Conservation (phyloP, 2,888 invertebrate species). For the Epirrhoe tristata region DNA sequence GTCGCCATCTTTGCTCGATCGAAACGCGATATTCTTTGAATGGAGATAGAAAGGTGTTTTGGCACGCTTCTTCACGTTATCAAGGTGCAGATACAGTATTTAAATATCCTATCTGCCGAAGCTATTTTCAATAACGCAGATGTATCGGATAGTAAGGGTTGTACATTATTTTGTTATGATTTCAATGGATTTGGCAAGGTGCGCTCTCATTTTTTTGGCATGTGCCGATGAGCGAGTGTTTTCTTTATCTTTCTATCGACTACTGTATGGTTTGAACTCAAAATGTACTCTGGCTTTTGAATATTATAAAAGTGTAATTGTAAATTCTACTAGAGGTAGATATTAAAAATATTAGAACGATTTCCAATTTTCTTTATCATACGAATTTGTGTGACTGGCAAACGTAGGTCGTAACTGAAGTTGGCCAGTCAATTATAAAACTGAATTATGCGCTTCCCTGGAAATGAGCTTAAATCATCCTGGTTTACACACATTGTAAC, state of each 20-base stretch:
- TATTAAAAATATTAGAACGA: too few species aligned
- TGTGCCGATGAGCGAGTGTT: constrained; percentile 51
- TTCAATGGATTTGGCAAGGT: constrained; percentile 71
- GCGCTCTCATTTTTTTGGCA: constrained; percentile 63
- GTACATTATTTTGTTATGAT: constrained; percentile 70
- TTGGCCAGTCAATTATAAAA: too few species aligned
- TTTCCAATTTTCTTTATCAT: too few species aligned
- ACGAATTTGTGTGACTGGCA: too few species aligned
- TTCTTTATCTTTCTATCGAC: constrained; percentile 31
- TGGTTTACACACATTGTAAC: too few species aligned
- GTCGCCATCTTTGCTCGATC: constrained; percentile 54
- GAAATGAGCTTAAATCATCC: too few species aligned
- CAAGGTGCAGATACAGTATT: constrained; percentile 42
- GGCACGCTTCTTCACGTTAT: constrained; percentile 71
- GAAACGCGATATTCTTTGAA: constrained; percentile 60
- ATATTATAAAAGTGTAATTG: too few species aligned
- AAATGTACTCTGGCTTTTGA: neutral
- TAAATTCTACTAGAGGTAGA: too few species aligned
- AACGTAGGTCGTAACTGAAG: too few species aligned
- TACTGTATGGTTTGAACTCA: constrained; percentile 21
- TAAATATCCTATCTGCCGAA: constrained; percentile 45
- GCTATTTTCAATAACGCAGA: constrained; percentile 61
- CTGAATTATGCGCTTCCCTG: too few species aligned
- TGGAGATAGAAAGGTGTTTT: constrained; percentile 63
- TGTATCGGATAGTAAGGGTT: constrained; percentile 65